A percentile compares a stretch with the other conserved stretches of the same genome.
Evolutionary conservation across 2,113 vertebrate species (phyloP).

Genomic region (Myrmecobius fasciatus): DNA sequence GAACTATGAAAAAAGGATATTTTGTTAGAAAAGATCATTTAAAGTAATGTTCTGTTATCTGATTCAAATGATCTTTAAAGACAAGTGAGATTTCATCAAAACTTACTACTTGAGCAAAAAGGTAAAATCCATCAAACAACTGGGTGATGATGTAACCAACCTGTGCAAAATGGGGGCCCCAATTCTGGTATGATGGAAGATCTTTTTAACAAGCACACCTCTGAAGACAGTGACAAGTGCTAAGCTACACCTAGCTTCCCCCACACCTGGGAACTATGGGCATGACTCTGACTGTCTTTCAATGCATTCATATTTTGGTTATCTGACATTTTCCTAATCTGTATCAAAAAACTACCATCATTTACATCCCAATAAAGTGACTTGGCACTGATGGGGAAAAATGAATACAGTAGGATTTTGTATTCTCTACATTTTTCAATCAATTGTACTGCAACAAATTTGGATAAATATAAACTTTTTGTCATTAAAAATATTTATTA

Average conservation of each 20-base stretch:
- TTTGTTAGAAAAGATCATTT: no score
- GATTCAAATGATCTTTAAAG: no score
- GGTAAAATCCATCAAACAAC: conserved; percentile 95
- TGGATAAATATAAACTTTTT: no score
- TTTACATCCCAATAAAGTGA: conserved; percentile 85
- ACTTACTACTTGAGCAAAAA: conserved; percentile 95
- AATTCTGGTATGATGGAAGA: conserved; percentile 94
- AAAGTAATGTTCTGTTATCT: no score
- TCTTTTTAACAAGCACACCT: conserved; percentile 97
- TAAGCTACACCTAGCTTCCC: conserved; percentile 67
- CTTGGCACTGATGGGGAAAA: conserved; percentile 77
- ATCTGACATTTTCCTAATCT: conserved; percentile 77
- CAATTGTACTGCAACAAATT: no score
- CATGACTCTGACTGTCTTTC: conserved; percentile 73
- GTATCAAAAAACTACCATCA: conserved; percentile 79
- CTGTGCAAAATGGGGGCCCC: conserved; percentile 94
- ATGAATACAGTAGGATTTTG: no score
- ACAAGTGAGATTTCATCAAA: conserved; percentile 91
- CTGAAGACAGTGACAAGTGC: conserved; percentile 84
- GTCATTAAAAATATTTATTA: no score
- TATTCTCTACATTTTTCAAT: no score
- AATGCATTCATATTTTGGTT: conserved; percentile 80
- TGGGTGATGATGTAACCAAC: conserved; percentile 96
- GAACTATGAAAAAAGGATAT: no score
- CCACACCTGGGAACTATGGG: neutral